Conservation (phyloP, 1,140 invertebrate genomes). For the Leptopilina boulardi region DNA sequence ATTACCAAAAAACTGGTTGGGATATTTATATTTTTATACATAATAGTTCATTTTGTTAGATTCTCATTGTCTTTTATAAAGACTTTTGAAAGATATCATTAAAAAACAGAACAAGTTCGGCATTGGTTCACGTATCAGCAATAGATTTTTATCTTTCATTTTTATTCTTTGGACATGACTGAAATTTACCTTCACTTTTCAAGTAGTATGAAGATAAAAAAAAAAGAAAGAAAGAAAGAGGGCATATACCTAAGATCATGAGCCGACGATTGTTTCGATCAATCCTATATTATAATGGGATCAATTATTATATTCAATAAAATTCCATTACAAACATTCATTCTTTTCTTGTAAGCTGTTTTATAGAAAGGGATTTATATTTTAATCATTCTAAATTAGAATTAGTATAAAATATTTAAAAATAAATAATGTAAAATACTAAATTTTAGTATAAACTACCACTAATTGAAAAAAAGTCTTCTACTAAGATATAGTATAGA, state of each 20-base stretch:
- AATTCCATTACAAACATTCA: not conserved
- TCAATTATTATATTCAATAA: not conserved
- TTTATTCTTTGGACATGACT: constrained; percentile 56
- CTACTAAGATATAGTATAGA: too few species aligned
- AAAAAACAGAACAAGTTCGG: constrained; percentile 11
- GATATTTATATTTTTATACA: not conserved
- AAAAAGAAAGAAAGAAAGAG: constrained; percentile 19
- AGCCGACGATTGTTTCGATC: not conserved
- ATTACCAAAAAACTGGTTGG: not conserved
- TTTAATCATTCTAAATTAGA: too few species aligned
- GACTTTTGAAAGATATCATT: not conserved
- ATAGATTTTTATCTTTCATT: constrained; percentile 53
- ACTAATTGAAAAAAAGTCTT: too few species aligned
- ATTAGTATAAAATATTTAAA: too few species aligned
- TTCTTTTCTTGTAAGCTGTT: too few species aligned
- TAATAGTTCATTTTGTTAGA: constrained; percentile 6
- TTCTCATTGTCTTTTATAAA: not conserved
- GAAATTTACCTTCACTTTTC: constrained; percentile 69
- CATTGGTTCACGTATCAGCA: constrained; percentile 52
- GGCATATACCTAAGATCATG: constrained; percentile 13
- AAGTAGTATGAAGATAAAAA: not conserved
- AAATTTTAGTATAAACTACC: too few species aligned
- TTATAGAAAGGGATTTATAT: too few species aligned
- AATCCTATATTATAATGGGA: not conserved
- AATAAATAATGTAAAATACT: too few species aligned